These are phyloP conservation scores for Zapornia atra DNA, from an alignment of 2,113 vertebrate genomes.

Conservation along the genomic window DNA sequence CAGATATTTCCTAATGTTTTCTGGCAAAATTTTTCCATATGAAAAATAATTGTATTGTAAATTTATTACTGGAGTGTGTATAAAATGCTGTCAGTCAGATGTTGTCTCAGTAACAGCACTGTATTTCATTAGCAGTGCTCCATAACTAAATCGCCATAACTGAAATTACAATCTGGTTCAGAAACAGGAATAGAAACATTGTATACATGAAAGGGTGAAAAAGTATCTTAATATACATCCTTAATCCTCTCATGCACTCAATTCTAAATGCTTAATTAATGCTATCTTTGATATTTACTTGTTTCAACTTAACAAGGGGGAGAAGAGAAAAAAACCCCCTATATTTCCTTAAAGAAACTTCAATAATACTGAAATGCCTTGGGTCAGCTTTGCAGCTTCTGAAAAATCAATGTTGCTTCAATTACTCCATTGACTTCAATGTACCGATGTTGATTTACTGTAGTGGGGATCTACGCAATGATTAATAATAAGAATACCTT, in stretches of 20 bases:
- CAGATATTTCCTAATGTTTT: neutral
- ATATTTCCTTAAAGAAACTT: neutral
- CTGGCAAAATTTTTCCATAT: neutral
- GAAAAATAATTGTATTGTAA: neutral
- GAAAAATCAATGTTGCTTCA: conserved; percentile 55
- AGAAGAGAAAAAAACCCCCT: neutral
- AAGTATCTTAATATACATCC: neutral
- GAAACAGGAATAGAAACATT: neutral
- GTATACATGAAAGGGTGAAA: neutral
- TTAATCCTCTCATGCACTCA: neutral
- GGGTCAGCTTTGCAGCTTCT: conserved; percentile 8
- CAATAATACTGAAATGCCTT: neutral
- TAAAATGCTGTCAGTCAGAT: neutral
- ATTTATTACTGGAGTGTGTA: neutral
- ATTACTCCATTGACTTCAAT: conserved; percentile 14
- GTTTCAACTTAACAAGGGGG: neutral
- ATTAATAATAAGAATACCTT: conserved; percentile 26
- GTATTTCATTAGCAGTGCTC: neutral
- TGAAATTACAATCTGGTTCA: neutral
- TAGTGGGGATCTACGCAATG: neutral
- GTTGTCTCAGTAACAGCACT: neutral
- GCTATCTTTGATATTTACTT: neutral
- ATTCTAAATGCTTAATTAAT: neutral
- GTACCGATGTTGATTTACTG: conserved; percentile 37
- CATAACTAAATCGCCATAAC: neutral